Conservation (phyloP, 1,140 invertebrate genomes). For the Daktulosphaira vitifoliae region DNA sequence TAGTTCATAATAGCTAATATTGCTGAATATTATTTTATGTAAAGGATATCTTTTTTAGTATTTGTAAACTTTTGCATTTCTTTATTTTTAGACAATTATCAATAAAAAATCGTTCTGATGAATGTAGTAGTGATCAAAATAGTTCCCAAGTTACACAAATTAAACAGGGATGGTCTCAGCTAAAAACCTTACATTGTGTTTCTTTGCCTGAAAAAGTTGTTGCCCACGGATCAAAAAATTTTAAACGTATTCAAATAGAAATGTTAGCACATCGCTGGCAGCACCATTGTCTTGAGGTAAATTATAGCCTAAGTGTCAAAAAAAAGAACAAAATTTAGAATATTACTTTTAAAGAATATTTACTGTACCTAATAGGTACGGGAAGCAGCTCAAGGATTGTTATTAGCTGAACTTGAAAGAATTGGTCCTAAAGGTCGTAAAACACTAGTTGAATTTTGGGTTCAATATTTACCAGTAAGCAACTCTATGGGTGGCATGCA, state of each 20-base stretch:
- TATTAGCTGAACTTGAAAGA: slow-evolving; percentile 86
- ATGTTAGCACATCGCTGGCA: slow-evolving; percentile 97
- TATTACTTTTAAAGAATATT: too few relatives aligned
- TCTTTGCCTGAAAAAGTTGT: slow-evolving; percentile 81
- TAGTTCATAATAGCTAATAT: too few relatives aligned
- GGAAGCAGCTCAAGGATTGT: slow-evolving; percentile 89
- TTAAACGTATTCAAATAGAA: slow-evolving; percentile 89
- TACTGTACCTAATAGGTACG: slow-evolving; percentile 52
- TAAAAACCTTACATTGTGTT: slow-evolving; percentile 93
- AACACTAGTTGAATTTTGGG: slow-evolving; percentile 86
- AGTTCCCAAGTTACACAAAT: slow-evolving; percentile 81
- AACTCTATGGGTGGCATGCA: background rate
- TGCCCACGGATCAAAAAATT: slow-evolving; percentile 61
- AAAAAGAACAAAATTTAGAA: too few relatives aligned
- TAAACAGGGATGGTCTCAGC: slow-evolving; percentile 91
- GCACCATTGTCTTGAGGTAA: slow-evolving; percentile 88
- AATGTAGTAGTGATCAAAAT: slow-evolving; percentile 71
- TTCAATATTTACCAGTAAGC: slow-evolving; percentile 77
- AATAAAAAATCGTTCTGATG: slow-evolving; percentile 54
- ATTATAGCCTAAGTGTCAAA: too few relatives aligned
- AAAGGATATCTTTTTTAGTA: too few relatives aligned
- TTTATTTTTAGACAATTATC: slow-evolving; percentile 38
- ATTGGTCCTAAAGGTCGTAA: slow-evolving; percentile 88
- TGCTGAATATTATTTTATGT: too few relatives aligned
- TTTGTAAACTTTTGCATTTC: background rate